Evolutionary conservation across 2,113 vertebrate genomes (phyloP), one percentile per base, ranked within the genome.

Genomic region (Poeciliopsis occidentalis): DNA sequence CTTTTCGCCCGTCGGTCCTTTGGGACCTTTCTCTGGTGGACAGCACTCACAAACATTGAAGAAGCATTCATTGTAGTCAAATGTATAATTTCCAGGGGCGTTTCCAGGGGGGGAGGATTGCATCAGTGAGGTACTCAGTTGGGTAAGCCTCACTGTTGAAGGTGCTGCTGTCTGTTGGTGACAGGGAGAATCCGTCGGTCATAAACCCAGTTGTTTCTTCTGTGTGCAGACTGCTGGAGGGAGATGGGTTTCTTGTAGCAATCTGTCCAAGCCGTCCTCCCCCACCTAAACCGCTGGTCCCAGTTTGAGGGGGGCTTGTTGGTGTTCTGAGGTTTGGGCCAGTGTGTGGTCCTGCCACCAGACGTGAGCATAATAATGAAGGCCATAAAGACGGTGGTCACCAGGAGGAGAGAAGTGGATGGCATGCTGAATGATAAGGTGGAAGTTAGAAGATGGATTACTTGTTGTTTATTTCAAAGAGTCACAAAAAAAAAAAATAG

Each of bases 11-110:
- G 78, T 89, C 22, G 94, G 94, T 67, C 97, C 97, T 24, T 80
- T 81, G 0, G 92, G 93, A 1, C 96, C 96, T 15, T 12, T 70
- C 1, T 86, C 61, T 12, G 95, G 89, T 0, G 94, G 93, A 85
- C 97, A 99, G 85, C 97, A 99, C 76, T 95, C 96, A 69, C 97
- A 99, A 83, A 97, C 93, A 87, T 99, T 98, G 88, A 96, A 95
- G 91, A 97, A 96, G 87, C 96, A 97, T 79, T 96, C 96, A 0
- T 90, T 94, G 0, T 95, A 86, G 73, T 97, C 95, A 0, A 97
- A 88, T 0, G 95, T 95, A 84, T 93, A 95, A 76, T 96, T 97
- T 67, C 95, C 95, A 1, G 73, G 74, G 22, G 63, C 73, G 37
- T 78, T 91, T 54, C 91, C 91, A 0, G 95, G 95, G 11, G n/a